A percentile compares a stretch with the other conserved stretches of the same genome.
Evolutionary conservation across 2,797 vertebrate species (phyloP).

Genomic region (Morus bassanus): DNA sequence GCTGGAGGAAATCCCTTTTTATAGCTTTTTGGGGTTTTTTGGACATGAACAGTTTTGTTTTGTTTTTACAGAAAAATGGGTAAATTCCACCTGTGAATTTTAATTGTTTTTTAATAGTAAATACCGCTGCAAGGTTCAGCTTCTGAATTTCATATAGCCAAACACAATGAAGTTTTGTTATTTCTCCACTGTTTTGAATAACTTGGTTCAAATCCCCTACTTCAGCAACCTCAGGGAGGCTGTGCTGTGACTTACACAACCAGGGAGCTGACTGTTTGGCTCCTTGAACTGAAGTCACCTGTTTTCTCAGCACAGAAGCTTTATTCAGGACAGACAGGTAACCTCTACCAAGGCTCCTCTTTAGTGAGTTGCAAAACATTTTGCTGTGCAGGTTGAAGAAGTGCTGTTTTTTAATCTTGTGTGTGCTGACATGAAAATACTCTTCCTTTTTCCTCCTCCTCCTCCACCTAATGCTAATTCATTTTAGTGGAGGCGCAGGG

Average conservation of each 20-base stretch:
- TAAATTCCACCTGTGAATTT: neutral
- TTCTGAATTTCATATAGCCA: neutral
- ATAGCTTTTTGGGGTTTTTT: neutral
- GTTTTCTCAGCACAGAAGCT: neutral
- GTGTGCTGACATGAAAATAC: neutral
- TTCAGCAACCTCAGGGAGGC: neutral
- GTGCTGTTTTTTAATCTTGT: neutral
- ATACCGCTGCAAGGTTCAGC: neutral
- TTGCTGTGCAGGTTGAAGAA: neutral
- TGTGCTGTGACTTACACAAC: neutral
- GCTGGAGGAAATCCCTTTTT: neutral
- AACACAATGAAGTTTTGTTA: neutral
- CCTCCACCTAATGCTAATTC: neutral
- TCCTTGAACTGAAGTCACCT: neutral
- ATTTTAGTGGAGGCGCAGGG: rapidly evolving
- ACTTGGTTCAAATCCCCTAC: neutral
- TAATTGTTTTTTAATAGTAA: neutral
- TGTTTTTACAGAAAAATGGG: neutral
- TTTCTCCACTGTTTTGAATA: slow-evolving; percentile 12
- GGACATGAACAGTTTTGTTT: neutral
- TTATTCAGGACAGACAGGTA: neutral
- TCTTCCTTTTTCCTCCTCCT: neutral
- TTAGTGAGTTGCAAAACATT: neutral
- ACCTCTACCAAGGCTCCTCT: neutral
- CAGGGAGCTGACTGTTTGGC: neutral